A percentile compares a stretch with the other conserved stretches of the same genome.
These are phyloP conservation scores for Formica aserva DNA, from an alignment of 2,888 invertebrate genomes.

Conservation along the genomic window DNA sequence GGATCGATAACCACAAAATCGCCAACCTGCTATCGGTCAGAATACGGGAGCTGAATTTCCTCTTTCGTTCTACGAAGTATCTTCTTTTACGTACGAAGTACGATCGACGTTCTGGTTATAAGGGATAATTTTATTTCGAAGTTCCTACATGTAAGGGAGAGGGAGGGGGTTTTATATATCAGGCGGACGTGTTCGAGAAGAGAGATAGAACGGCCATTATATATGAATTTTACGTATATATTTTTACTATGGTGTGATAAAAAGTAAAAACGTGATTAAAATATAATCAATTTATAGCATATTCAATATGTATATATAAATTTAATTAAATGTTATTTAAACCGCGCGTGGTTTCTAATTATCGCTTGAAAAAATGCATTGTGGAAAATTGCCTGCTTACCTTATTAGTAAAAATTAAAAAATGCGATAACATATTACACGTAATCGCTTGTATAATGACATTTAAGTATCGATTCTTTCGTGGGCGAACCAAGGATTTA, in stretches of 20 bases:
- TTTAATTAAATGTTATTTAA: conserved; percentile 11
- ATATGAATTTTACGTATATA: neutral
- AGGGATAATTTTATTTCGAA: conserved; percentile 15
- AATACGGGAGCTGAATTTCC: conserved; percentile 23
- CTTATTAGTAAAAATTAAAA: neutral
- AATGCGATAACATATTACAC: neutral
- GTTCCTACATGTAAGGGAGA: neutral
- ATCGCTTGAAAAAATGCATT: neutral
- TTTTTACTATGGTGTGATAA: neutral
- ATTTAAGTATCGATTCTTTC: conserved; percentile 14
- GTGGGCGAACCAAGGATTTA: conserved; percentile 9
- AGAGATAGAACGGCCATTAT: neutral
- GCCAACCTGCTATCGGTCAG: conserved; percentile 12
- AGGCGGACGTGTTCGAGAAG: neutral
- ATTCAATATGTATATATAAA: neutral
- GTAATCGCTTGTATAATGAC: neutral
- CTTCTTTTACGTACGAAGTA: conserved; percentile 3
- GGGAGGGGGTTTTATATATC: neutral
- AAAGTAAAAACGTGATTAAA: neutral
- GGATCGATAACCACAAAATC: conserved; percentile 59
- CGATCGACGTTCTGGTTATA: conserved; percentile 3
- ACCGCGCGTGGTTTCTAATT: neutral
- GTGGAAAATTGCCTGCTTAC: neutral
- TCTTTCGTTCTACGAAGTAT: neutral
- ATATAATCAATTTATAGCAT: neutral